Base-by-base conservation (phyloP, 2,888 invertebrate genomes). In the Coelogynopora nodosa region DNA sequence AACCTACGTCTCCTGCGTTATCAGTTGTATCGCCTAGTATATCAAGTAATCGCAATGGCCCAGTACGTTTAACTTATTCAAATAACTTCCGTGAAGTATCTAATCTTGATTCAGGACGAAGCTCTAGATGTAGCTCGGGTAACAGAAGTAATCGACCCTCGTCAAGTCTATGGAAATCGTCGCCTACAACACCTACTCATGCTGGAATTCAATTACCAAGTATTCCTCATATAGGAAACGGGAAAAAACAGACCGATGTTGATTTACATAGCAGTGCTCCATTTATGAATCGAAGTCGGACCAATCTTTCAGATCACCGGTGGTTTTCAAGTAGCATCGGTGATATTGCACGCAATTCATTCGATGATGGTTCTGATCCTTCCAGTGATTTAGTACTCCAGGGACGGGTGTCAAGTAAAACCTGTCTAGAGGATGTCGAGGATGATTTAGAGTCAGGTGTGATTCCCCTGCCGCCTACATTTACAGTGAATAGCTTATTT, bases 351-450 rank as follows among this genome's bases (percentile, higher is more conserved):
- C 5, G 5, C 18, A 74, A 74, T 23, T 23, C 5, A 23, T 5
- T 74, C 23, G 23, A 23, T 26, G 74, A 74, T n/a, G 23, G 18
- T 74, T 23, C 23, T 23, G 74, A 74, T 26, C 23, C 23, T n/a
- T 23, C 74, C 23, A 74, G 2, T 23, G 74, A 74, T 26, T 2
- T 74, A 23, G 2, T 23, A 26, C 74, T 74, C 23, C 30, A 67
- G 31, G 84, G 84, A 1, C 84, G 84, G 49, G 31, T 26, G 18
- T 49, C 49, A n/a, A 49, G 49, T 31, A 31, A 67, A 2, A 84
- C 84, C 0, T 84, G 84, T 31, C 18, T 84, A 0, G 84, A 84
- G 10, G 84, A 84, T 67, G 27, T 84, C 1, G 84, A 84, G n/a
- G 84, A 84, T 29, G 74, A 26, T 74, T 13, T 74, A 26, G 74